Evolutionary conservation across 1,140 invertebrate species (phyloP).

Genomic region (Hylyphantes graminicola): DNA sequence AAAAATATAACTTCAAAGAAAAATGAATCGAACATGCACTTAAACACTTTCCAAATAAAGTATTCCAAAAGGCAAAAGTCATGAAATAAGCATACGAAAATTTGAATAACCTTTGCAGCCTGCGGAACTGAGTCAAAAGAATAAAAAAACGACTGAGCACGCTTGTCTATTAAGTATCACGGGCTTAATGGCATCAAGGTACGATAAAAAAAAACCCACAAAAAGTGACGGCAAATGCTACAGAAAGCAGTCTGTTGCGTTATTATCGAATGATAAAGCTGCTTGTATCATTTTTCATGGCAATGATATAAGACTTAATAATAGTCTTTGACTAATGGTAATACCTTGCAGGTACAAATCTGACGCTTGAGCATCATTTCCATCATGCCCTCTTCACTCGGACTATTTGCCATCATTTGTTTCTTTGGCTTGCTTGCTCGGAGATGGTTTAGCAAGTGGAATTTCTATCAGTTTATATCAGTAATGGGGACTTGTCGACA

Average conservation of each 20-base stretch:
- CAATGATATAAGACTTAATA: conserved; percentile 49
- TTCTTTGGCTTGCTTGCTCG: conserved; percentile 29
- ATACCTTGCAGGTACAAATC: conserved; percentile 35
- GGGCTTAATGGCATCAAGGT: conserved; percentile 1
- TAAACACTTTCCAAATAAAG: too few species aligned
- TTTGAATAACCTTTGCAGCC: too few species aligned
- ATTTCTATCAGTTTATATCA: conserved; percentile 34
- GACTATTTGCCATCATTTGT: conserved; percentile 46
- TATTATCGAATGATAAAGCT: conserved; percentile 23
- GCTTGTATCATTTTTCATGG: conserved; percentile 54
- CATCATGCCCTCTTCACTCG: background rate
- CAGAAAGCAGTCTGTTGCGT: conserved; percentile 23
- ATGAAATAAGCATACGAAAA: too few species aligned
- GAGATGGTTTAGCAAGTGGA: conserved; percentile 14
- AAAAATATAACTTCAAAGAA: too few species aligned
- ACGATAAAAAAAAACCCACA: conserved; percentile 12
- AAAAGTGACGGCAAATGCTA: conserved; percentile 6
- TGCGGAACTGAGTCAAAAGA: background rate
- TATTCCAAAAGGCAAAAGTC: too few species aligned
- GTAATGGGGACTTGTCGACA: background rate
- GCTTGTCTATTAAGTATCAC: conserved; percentile 5
- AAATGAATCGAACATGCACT: too few species aligned
- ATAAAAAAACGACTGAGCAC: background rate
- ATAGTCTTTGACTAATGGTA: conserved; percentile 47
- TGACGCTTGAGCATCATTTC: conserved; percentile 33